Base-by-base conservation (phyloP, 23 tunicate species). In the Corella eumyota region DNA sequence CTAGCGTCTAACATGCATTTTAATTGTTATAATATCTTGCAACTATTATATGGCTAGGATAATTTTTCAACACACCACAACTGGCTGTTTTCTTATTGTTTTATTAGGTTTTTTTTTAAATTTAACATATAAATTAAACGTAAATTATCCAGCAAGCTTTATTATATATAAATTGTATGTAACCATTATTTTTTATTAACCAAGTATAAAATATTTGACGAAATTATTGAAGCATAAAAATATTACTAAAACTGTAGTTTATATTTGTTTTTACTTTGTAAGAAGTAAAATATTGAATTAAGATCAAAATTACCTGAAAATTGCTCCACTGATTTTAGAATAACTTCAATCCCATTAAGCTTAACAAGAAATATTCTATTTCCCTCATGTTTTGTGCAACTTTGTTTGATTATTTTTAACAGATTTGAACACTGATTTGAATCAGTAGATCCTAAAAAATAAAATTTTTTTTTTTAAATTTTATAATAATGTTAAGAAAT, bases 341-440 rank as follows among this genome's bases (percentile, higher is more conserved):
- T 34, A 5, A 28, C 17, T 22, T 54, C 60, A 71, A 79, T 79
- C 13, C 77, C 76, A 15, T 56, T 54, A 6, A n/a, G 19, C 25
- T 47, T 45, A 22, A 79, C 87, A n/a, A 79, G 59, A 30, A 65
- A 23, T 38, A 73, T 46, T 22, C 77, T 30, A 40, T 79, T 79
- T 11, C 35, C 33, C 38, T 79, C 87, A 20, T 79, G 87, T 50
- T 64, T 79, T 0, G 77, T 70, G 47, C 87, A 70, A 36, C 65
- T 35, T 21, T 35, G 25, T 22, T 60, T 40, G 11, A 40, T 40
- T 40, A 40, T 40, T 40, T 40, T 40, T 40, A 40, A 15, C 48
- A 40, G 13, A 40, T 11, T 40, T 9, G 48, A 40, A 15, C 48
- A 9, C 11, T 40, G 11, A 9, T 15, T 40, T 40, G 13, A 40